Evolutionary conservation across 2,113 vertebrate species (phyloP).

Genomic region (Dermatemys mawii): DNA sequence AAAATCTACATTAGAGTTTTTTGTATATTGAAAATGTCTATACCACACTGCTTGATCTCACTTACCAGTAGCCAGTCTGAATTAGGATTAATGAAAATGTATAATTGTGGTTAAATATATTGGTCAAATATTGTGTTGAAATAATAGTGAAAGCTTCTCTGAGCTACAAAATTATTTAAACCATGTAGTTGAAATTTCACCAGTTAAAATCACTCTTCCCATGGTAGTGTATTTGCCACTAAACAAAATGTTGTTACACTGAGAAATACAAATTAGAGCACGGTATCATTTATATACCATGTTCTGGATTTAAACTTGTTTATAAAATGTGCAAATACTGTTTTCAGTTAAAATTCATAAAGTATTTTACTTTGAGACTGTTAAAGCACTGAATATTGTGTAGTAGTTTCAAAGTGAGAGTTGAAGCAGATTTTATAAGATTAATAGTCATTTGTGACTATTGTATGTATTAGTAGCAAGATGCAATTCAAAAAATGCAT

Average conservation of each 20-base stretch:
- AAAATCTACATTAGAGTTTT: slow-evolving; percentile 35
- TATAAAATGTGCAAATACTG: slow-evolving; percentile 19
- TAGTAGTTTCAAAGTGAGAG: slow-evolving; percentile 64
- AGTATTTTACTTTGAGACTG: slow-evolving; percentile 42
- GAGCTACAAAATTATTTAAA: slow-evolving; percentile 42
- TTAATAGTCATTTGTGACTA: slow-evolving; percentile 67
- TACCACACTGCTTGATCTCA: slow-evolving; percentile 59
- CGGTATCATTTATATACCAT: slow-evolving; percentile 56
- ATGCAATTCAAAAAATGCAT: slow-evolving; percentile 9
- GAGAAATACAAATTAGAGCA: slow-evolving; percentile 48
- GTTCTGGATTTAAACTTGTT: slow-evolving; percentile 60
- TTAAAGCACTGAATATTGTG: slow-evolving; percentile 56
- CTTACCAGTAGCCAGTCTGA: slow-evolving; percentile 53
- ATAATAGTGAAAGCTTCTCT: slow-evolving; percentile 48
- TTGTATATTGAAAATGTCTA: slow-evolving; percentile 29
- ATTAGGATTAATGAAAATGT: slow-evolving; percentile 55
- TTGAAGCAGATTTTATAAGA: slow-evolving; percentile 72
- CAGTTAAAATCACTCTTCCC: slow-evolving; percentile 34
- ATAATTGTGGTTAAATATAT: slow-evolving; percentile 46
- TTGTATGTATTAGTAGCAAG: slow-evolving; percentile 15
- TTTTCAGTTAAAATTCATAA: slow-evolving; percentile 43
- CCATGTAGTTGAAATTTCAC: slow-evolving; percentile 49
- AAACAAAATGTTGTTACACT: slow-evolving; percentile 65
- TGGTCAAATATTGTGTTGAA: slow-evolving; percentile 60
- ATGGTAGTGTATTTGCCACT: slow-evolving; percentile 64